These are phyloP conservation scores for Hydraecia micacea DNA, from an alignment of 2,888 invertebrate genomes.

Conservation along the genomic window DNA sequence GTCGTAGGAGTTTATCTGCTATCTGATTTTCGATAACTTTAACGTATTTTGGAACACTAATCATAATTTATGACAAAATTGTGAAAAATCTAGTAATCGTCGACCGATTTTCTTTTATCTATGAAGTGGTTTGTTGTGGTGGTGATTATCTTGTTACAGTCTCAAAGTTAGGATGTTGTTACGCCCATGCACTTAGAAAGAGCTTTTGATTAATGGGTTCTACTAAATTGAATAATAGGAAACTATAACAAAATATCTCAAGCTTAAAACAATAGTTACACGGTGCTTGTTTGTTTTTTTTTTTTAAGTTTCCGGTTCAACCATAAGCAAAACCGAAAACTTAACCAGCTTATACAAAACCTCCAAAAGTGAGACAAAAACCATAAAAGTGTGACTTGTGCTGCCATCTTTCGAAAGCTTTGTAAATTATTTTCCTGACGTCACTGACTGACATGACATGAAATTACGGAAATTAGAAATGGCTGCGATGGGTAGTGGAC, in stretches of 20 bases:
- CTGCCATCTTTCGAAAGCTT: conserved; percentile 76
- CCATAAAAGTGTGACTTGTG: conserved; percentile 37
- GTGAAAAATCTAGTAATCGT: not conserved
- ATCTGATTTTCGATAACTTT: conserved; percentile 77
- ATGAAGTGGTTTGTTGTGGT: conserved; percentile 74
- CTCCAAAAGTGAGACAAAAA: conserved; percentile 1
- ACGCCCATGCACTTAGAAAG: not conserved
- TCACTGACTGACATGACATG: conserved; percentile 84
- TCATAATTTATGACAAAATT: conserved; percentile 47
- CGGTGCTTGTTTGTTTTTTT: too few species aligned
- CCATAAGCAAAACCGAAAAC: conserved; percentile 48
- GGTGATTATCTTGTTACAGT: conserved; percentile 76
- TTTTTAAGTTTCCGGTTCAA: not conserved
- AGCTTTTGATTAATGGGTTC: not conserved
- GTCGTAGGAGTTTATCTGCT: conserved; percentile 71
- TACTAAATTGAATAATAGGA: not conserved
- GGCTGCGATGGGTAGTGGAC: conserved; percentile 94
- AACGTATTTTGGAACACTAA: conserved; percentile 78
- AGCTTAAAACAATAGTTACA: not conserved
- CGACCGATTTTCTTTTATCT: conserved; percentile 43
- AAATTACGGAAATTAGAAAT: conserved; percentile 93
- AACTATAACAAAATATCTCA: not conserved
- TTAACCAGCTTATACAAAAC: not conserved
- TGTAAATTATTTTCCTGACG: conserved; percentile 79
- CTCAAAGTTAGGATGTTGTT: not conserved